Base-by-base conservation (phyloP, 53 echinoderm and acorn worm species). In the Crossaster papposus region DNA sequence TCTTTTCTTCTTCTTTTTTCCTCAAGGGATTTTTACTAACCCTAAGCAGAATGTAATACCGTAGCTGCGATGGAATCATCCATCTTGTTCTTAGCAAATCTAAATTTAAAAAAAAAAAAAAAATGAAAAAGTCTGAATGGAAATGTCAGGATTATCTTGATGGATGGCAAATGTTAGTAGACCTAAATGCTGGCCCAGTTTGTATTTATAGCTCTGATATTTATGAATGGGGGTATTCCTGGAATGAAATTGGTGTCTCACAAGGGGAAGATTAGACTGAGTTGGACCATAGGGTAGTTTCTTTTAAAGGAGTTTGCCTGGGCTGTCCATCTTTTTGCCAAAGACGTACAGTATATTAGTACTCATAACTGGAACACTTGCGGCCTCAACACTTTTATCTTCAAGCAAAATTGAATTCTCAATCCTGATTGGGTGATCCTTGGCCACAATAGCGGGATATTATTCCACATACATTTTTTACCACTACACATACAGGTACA, bases 191-290 rank as follows among this genome's bases (percentile, higher is more conserved):
- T 30, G 83, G 18, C 29, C 29, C n/a, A 14, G 50, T 14, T 78
- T 22, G 24, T 51, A 78, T 78, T 78, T 44, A 50, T 50, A 78
- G 50, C 52, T 17, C 17, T 50, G 38, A 51, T 51, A 83, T 83
- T 83, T 83, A 70, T 72, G 72, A 83, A 72, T 83, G 84, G 78
- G 32, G 72, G 52, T 71, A 83, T 71, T 83, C 83, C 70, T 83
- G 15, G 51, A 71, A 71, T 83, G 51, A 44, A n/a, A 17, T n/a
- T 37, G 17, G 1, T 64, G 23, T 32, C 7, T 34, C 75, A 74
- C 34, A 2, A 78, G 28, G 29, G 52, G 51, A 23, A 17, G 24
- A 78, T 38, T 36, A 30, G 77, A 50, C 44, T 9, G 0, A 44
- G 44, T 44, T 44, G 44, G n/a, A n/a, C n/a, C n/a, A n/a, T 44